Evolutionary conservation across 2,888 invertebrate genomes (phyloP).

Genomic region (Coelinius sp.): DNA sequence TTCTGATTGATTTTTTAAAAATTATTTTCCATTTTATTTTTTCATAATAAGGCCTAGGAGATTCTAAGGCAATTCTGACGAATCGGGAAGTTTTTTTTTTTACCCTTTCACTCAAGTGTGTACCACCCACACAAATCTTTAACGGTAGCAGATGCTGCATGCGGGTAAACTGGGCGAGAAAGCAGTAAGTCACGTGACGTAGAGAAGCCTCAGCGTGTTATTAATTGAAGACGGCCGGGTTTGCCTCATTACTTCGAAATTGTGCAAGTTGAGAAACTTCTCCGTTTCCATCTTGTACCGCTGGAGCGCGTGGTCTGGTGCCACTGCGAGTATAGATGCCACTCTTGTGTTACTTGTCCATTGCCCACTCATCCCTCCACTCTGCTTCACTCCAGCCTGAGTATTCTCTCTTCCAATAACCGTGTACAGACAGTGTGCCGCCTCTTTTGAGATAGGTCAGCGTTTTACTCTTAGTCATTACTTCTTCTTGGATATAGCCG

Average conservation of each 20-base stretch:
- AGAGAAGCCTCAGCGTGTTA: conserved; percentile 40
- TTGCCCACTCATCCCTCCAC: conserved; percentile 12
- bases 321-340: neutral
- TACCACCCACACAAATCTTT: conserved; percentile 16
- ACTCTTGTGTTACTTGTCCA: conserved; percentile 10
- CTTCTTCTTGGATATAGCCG: neutral
- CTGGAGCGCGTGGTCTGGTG: conserved; percentile 10
- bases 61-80: too few relatives aligned
- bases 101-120: neutral
- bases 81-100: neutral
- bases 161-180: conserved; percentile 32
- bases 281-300: conserved; percentile 12
- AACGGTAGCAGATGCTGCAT: conserved; percentile 32
- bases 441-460: neutral
- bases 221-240: conserved; percentile 47
- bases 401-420: neutral
- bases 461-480: neutral
- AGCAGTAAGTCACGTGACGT: conserved; percentile 42
- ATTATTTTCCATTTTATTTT: too few relatives aligned
- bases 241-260: conserved; percentile 48
- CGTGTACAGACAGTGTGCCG: neutral
- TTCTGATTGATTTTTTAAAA: too few relatives aligned
- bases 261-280: conserved; percentile 45
- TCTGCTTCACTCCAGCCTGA: neutral
- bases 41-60: too few relatives aligned